Evolutionary conservation across 2,113 vertebrate species (phyloP).

Genomic region (Petromus typicus): DNA sequence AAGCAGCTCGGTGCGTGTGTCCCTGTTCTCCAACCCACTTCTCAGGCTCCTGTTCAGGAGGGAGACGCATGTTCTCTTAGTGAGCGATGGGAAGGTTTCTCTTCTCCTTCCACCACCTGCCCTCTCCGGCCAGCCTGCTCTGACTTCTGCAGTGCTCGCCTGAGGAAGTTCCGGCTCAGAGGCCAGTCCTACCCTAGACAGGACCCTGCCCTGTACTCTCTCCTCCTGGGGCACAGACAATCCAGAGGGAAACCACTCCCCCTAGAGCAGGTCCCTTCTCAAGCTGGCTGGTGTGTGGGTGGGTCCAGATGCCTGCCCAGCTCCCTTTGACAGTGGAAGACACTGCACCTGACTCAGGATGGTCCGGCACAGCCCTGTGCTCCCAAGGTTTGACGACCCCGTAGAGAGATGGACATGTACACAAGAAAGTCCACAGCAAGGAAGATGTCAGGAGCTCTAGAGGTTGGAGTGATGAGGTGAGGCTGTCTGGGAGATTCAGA

Average conservation of each 20-base stretch:
- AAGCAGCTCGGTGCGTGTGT: not conserved
- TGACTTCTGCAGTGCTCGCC: not conserved
- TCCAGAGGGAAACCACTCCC: not conserved
- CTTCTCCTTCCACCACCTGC: not conserved
- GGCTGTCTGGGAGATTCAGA: not conserved
- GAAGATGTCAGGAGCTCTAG: not conserved
- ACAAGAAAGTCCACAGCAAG: not conserved
- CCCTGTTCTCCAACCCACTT: rapidly evolving
- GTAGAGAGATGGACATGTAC: not conserved
- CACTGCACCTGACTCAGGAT: not conserved
- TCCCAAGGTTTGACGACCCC: not conserved
- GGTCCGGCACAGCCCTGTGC: not conserved
- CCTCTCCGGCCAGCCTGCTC: not conserved
- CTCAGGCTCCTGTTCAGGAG: not conserved
- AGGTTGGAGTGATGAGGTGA: rapidly evolving
- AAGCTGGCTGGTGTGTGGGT: not conserved
- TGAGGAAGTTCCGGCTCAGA: not conserved
- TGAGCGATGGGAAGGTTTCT: not conserved
- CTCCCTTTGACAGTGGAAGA: not conserved
- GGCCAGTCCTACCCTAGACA: not conserved
- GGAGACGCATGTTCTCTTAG: not conserved
- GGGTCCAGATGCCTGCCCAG: rapidly evolving
- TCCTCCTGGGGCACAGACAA: not conserved
- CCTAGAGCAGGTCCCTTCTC: not conserved
- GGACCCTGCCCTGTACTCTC: not conserved